Conservation (phyloP, 1,140 invertebrate species). For the Euwallacea fornicatus region DNA sequence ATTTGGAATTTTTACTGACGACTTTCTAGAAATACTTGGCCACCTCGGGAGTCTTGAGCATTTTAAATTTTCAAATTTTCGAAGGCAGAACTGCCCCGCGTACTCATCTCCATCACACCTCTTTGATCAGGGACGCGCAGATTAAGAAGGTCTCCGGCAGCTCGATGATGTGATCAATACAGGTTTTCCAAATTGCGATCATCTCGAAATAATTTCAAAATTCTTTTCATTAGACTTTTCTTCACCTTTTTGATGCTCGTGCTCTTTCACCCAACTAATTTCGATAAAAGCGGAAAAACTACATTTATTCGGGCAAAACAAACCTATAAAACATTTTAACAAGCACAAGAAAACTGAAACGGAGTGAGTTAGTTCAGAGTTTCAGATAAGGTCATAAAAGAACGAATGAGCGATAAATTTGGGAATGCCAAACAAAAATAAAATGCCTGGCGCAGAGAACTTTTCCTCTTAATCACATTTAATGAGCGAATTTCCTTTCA, state of each 20-base stretch:
- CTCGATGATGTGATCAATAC: too few relatives aligned
- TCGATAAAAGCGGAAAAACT: constrained; percentile 2
- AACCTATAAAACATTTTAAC: constrained; percentile 23
- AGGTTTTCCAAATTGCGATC: too few relatives aligned
- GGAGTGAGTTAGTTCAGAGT: constrained; percentile 1
- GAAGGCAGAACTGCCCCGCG: too few relatives aligned
- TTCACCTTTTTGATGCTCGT: neutral
- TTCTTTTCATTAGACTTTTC: neutral
- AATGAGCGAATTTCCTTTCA: constrained; percentile 51
- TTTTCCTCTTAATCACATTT: neutral
- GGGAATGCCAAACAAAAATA: constrained; percentile 4
- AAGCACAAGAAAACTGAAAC: constrained; percentile 7
- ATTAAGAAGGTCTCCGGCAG: too few relatives aligned
- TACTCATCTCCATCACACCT: too few relatives aligned
- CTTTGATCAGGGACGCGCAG: too few relatives aligned
- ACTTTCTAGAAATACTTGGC: too few relatives aligned
- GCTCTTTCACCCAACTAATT: neutral
- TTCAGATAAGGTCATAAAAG: constrained; percentile 17
- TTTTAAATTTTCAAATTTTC: too few relatives aligned
- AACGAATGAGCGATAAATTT: constrained; percentile 22
- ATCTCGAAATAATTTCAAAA: too few relatives aligned
- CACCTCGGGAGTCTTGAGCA: too few relatives aligned
- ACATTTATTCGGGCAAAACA: constrained; percentile 16
- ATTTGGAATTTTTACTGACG: too few relatives aligned
- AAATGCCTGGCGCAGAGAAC: neutral